Evolutionary conservation across 2,113 vertebrate genomes (phyloP).

Genomic region (Columba janthina): DNA sequence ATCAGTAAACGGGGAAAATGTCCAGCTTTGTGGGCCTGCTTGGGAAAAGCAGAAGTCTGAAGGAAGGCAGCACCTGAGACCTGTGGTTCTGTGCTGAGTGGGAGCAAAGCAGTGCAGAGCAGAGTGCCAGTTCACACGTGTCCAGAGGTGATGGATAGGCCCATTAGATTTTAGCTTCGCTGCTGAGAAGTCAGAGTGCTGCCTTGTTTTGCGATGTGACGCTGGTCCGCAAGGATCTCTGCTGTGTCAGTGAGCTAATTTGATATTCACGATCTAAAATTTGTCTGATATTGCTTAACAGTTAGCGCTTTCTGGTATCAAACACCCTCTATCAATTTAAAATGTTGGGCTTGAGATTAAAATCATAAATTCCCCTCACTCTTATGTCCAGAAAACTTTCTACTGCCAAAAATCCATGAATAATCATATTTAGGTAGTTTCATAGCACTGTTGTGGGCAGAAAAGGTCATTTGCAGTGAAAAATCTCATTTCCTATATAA

Average conservation of each 20-base stretch:
- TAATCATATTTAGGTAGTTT: neutral
- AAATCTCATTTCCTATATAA: neutral
- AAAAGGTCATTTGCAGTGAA: neutral
- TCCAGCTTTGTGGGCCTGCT: neutral
- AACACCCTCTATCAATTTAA: neutral
- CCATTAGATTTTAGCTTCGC: neutral
- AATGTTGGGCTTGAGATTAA: neutral
- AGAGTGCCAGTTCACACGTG: neutral
- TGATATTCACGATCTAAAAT: neutral
- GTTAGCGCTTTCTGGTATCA: neutral
- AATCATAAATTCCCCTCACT: neutral
- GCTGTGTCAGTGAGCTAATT: neutral
- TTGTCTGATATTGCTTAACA: neutral
- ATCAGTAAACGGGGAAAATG: neutral
- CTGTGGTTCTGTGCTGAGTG: neutral
- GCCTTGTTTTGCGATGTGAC: rapidly evolving
- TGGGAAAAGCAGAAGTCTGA: neutral
- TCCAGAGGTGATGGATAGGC: neutral
- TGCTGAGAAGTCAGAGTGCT: neutral
- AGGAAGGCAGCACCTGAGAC: neutral
- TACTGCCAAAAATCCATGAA: neutral
- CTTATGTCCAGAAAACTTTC: neutral
- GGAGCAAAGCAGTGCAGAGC: neutral
- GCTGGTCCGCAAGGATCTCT: neutral
- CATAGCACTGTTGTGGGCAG: neutral